Conservation (phyloP, 2,888 invertebrate genomes). For the Eupithecia abbreviata region DNA sequence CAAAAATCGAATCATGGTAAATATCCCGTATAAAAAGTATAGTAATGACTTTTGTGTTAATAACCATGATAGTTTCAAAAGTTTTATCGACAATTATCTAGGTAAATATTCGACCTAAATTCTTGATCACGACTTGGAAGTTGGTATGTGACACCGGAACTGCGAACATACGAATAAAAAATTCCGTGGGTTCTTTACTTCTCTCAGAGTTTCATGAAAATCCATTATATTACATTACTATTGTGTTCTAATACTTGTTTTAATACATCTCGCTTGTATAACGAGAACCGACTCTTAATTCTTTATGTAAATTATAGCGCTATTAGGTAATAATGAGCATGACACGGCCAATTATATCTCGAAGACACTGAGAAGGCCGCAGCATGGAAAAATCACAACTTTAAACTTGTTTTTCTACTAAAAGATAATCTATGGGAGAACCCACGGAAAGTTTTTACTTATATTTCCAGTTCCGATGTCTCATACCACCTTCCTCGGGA, state of each 20-base stretch:
- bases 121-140: neutral
- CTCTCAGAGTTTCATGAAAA: no score
- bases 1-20: no score
- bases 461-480: neutral
- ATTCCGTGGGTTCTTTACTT: neutral
- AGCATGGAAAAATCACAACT: constrained; percentile 20
- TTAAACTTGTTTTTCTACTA: neutral
- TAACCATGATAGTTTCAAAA: no score
- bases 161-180: neutral
- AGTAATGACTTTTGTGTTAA: no score
- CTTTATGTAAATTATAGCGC: neutral
- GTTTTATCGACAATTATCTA: neutral
- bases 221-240: neutral
- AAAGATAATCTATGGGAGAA: neutral
- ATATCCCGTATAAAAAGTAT: no score
- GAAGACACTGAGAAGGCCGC: constrained; percentile 9
- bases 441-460: neutral
- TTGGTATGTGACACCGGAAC: neutral
- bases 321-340: constrained; percentile 13
- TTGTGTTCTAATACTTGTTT: neutral
- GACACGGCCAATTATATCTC: constrained; percentile 10
- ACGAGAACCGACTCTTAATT: neutral
- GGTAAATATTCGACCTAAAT: neutral
- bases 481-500: neutral
- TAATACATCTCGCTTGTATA: neutral